Conservation (phyloP, 2,888 invertebrate species). For the Ceriagrion tenellum region DNA sequence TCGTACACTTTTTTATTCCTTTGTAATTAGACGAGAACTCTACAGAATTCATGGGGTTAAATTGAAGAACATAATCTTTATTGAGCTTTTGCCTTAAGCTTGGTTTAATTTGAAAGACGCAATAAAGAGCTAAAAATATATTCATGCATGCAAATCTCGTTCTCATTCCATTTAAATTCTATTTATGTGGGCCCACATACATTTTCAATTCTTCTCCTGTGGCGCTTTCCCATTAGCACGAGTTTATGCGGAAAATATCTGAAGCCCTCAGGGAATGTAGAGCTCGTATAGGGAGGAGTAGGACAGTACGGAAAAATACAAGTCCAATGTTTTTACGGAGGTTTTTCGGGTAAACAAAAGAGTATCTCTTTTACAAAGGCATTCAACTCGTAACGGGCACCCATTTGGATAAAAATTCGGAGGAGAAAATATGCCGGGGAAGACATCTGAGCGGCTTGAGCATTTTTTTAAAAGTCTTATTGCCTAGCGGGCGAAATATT, state of each 20-base stretch:
- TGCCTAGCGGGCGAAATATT: background rate
- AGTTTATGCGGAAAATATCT: background rate
- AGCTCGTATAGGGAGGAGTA: background rate
- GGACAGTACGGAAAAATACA: background rate
- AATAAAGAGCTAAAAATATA: background rate
- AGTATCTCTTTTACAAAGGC: background rate
- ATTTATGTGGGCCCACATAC: background rate
- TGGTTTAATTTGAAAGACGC: background rate
- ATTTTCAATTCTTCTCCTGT: background rate
- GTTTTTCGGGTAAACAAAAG: slow-evolving; percentile 38
- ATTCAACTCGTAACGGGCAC: slow-evolving; percentile 4
- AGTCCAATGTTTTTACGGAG: background rate
- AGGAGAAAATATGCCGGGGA: background rate
- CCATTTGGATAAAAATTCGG: slow-evolving; percentile 20
- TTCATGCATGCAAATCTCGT: background rate
- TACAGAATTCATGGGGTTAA: background rate
- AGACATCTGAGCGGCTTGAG: slow-evolving; percentile 34
- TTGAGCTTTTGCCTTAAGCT: background rate
- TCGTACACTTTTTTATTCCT: too few relatives aligned
- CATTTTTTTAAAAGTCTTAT: background rate
- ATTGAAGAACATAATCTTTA: background rate
- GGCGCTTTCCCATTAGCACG: slow-evolving; percentile 1
- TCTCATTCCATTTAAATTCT: background rate
- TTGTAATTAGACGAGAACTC: too few relatives aligned
- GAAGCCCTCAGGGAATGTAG: background rate